Conservation (phyloP, 2,113 vertebrate genomes). For the Eleginops maclovinus region DNA sequence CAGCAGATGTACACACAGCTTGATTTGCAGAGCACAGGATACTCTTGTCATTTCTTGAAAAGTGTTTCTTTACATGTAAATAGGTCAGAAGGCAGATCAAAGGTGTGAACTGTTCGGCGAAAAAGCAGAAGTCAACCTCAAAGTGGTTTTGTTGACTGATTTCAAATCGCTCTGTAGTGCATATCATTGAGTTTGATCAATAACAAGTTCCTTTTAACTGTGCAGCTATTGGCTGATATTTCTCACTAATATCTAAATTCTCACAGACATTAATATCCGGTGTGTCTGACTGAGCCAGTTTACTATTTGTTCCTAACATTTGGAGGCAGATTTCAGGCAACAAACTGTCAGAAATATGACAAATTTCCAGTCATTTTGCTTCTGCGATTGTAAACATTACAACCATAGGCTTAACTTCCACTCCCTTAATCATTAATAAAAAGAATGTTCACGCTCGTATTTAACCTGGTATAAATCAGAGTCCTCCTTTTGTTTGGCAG, state of each 20-base stretch:
- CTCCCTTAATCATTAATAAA: neutral
- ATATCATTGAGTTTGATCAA: constrained; percentile 1
- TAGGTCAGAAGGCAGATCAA: neutral
- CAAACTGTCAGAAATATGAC: neutral
- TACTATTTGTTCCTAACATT: neutral
- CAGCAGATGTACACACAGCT: neutral
- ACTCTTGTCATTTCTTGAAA: constrained; percentile 5
- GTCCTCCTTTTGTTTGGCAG: neutral
- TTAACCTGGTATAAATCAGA: constrained; percentile 1
- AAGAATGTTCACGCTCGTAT: neutral
- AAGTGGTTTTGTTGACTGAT: constrained; percentile 10
- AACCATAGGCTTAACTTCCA: neutral
- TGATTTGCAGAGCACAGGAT: neutral
- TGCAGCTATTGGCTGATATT: neutral
- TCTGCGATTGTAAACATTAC: neutral
- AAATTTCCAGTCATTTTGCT: neutral
- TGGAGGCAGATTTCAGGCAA: neutral
- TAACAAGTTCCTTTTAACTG: neutral
- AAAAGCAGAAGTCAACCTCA: neutral
- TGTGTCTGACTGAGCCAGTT: neutral
- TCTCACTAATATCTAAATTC: neutral
- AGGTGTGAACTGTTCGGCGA: neutral
- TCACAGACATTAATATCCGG: neutral
- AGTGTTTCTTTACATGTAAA: neutral
- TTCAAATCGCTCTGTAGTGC: neutral